phyloP scores from a whole-genome alignment of 2,797 vertebrate genomes.

The Gambelia wislizenii region DNA sequence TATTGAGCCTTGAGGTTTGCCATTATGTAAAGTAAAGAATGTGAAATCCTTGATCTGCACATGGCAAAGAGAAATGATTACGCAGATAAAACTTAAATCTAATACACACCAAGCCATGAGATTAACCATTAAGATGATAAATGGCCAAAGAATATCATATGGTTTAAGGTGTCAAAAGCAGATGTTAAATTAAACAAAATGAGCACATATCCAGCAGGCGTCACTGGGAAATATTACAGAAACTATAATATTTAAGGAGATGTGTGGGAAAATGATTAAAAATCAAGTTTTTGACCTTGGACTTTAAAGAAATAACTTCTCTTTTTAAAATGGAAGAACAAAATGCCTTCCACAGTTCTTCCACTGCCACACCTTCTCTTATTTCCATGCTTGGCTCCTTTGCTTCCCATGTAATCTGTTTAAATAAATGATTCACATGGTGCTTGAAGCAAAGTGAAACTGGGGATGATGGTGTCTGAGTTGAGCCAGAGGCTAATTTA shows the following conservation, averaged over 20 bases:
- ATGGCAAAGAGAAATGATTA: constrained; percentile 19
- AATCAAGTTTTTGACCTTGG: neutral
- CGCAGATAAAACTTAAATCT: constrained; percentile 39
- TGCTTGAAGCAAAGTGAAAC: neutral
- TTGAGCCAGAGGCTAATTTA: neutral
- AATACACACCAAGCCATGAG: neutral
- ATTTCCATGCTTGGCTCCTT: neutral
- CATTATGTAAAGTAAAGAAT: constrained; percentile 17
- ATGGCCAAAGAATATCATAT: constrained; percentile 1
- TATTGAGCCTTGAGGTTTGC: constrained; percentile 19
- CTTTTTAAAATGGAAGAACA: neutral
- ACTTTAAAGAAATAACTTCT: neutral
- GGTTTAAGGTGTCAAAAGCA: constrained; percentile 50
- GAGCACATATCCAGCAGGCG: constrained; percentile 34
- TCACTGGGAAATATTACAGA: constrained; percentile 56
- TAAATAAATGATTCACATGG: neutral
- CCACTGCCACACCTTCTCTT: neutral
- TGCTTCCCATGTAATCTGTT: neutral
- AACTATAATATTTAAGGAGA: constrained; percentile 59
- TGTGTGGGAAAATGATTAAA: neutral
- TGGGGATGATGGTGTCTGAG: neutral
- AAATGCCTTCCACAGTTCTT: neutral
- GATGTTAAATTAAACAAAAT: constrained; percentile 46
- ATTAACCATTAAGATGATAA: constrained; percentile 31
- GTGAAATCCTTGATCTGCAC: constrained; percentile 36